These are phyloP conservation scores for Microctenopoma stevenorrisi DNA, from an alignment of 2,797 vertebrate species.

Conservation along the genomic window DNA sequence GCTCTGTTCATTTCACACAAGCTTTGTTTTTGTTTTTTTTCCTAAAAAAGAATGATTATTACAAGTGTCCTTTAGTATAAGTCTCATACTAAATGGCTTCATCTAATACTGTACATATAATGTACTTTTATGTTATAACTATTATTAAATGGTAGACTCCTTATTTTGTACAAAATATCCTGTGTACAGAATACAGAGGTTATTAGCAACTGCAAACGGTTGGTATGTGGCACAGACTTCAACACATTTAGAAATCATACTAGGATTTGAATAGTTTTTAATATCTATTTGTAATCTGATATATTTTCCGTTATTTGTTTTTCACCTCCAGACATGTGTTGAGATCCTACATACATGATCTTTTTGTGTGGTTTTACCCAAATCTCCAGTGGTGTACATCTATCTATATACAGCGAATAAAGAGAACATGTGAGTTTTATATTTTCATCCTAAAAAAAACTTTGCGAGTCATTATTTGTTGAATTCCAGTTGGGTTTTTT, in stretches of 20 bases:
- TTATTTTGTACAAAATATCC: slow-evolving; percentile 97
- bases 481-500: not conserved
- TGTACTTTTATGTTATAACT: slow-evolving; percentile 95
- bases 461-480: slow-evolving; percentile 14
- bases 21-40: slow-evolving; percentile 72
- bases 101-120: slow-evolving; percentile 96
- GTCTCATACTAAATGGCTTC: slow-evolving; percentile 89
- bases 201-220: slow-evolving; percentile 90
- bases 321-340: slow-evolving; percentile 86
- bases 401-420: slow-evolving; percentile 94
- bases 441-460: slow-evolving; percentile 84
- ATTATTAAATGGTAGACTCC: slow-evolving; percentile 87
- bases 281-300: slow-evolving; percentile 88
- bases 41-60: slow-evolving; percentile 82
- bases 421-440: slow-evolving; percentile 94
- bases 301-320: slow-evolving; percentile 80
- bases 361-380: slow-evolving; percentile 92
- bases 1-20: slow-evolving; percentile 73
- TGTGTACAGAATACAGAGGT: slow-evolving; percentile 93
- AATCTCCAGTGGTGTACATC: slow-evolving; percentile 92
- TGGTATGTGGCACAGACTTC: slow-evolving; percentile 91
- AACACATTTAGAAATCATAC: slow-evolving; percentile 83
- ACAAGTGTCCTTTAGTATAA: slow-evolving; percentile 93
- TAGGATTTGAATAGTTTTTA: slow-evolving; percentile 77
- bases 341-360: slow-evolving; percentile 87